A percentile compares a stretch with the other conserved stretches of the same genome.
Conservation (phyloP, 2,888 invertebrate genomes). For the Melanargia galathea region DNA sequence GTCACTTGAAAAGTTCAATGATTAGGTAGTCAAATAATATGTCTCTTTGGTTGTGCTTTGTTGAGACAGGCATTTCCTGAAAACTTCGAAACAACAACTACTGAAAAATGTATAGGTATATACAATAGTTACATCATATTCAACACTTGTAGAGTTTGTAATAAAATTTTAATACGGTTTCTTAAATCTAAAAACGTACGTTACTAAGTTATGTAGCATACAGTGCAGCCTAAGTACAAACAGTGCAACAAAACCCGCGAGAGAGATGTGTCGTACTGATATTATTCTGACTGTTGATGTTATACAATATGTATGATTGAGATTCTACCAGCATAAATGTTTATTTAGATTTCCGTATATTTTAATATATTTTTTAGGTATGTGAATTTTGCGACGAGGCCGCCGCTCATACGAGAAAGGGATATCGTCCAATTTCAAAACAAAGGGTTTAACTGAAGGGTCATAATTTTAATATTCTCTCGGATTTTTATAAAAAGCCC, state of each 20-base stretch:
- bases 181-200: background rate
- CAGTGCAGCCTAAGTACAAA: too few relatives aligned
- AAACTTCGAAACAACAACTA: too few relatives aligned
- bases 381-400: slow-evolving; percentile 1
- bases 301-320: background rate
- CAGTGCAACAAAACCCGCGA: too few relatives aligned
- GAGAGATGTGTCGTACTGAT: too few relatives aligned
- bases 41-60: too few relatives aligned
- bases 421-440: slow-evolving; percentile 2
- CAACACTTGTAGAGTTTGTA: background rate
- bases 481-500: slow-evolving; percentile 4
- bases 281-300: too few relatives aligned
- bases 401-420: slow-evolving; percentile 1
- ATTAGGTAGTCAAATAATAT: too few relatives aligned
- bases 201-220: background rate
- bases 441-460: slow-evolving; percentile 12
- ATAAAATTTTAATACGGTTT: background rate
- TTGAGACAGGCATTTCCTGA: too few relatives aligned
- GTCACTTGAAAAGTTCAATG: too few relatives aligned
- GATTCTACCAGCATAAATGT: background rate
- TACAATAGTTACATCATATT: too few relatives aligned
- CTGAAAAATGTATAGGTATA: too few relatives aligned
- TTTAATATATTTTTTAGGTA: background rate
- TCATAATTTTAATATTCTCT: slow-evolving; percentile 7
- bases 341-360: slow-evolving; percentile 2